Conservation (phyloP, 2,113 vertebrate genomes). For the Uria aalge region DNA sequence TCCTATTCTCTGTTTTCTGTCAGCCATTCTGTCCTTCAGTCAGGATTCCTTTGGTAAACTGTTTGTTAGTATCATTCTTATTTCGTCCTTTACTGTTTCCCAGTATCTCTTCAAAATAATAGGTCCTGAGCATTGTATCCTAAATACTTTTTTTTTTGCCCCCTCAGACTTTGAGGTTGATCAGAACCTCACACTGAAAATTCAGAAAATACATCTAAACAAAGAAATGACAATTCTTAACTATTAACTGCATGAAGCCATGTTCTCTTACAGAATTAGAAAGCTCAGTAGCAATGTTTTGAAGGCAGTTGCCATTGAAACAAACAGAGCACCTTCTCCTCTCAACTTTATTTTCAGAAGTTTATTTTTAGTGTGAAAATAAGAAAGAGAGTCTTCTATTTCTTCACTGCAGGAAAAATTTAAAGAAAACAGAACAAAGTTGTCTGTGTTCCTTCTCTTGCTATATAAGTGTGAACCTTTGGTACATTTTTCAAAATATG, state of each 20-base stretch:
- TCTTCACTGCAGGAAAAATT: background rate
- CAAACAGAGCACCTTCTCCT: background rate
- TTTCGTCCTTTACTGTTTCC: background rate
- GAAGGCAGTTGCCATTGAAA: background rate
- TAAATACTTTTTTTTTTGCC: background rate
- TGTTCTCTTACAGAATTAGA: background rate
- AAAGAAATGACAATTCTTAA: background rate
- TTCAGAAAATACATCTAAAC: background rate
- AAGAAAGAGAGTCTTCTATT: background rate
- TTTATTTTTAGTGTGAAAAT: background rate
- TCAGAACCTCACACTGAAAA: background rate
- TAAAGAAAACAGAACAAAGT: background rate
- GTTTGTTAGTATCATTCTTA: background rate
- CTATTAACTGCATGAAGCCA: background rate
- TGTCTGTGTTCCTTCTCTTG: background rate
- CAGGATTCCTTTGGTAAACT: background rate
- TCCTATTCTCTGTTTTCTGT: background rate
- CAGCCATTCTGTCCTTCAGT: background rate
- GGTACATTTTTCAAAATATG: background rate
- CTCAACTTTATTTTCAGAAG: background rate
- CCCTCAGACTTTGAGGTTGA: background rate
- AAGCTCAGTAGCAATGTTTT: background rate
- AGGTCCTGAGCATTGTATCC: background rate
- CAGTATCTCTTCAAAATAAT: background rate
- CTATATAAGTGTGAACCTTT: background rate